Conservation (phyloP, 2,113 vertebrate species). For the Anoplopoma fimbria region DNA sequence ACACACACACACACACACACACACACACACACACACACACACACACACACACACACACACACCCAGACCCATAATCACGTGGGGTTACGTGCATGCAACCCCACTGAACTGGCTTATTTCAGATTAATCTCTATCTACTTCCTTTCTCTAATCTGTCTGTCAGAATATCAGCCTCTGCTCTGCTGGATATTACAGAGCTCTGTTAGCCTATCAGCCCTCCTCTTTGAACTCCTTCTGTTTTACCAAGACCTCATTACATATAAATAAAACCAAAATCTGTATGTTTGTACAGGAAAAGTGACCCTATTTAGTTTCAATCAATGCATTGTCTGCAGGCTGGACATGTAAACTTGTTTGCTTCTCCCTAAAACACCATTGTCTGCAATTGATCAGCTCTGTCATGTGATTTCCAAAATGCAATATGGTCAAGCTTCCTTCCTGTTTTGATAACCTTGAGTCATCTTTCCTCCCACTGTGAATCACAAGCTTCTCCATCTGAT, state of each 20-base stretch:
- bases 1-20: background rate
- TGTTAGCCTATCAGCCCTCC: background rate
- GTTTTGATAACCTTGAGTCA: background rate
- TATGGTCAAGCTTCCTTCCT: background rate
- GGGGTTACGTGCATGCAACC: conserved; percentile 2
- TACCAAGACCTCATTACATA: background rate
- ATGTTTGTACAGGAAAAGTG: background rate
- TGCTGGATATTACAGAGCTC: background rate
- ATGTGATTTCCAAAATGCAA: background rate
- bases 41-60: background rate
- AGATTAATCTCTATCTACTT: conserved; percentile 61
- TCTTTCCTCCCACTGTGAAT: background rate
- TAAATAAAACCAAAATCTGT: background rate
- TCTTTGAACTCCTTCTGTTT: background rate
- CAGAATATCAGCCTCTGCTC: conserved; percentile 18
- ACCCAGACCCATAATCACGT: background rate
- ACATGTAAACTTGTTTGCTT: background rate
- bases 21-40: background rate
- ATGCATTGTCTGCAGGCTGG: background rate
- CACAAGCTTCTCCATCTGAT: background rate
- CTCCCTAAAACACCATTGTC: background rate
- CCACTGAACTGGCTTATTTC: conserved; percentile 60
- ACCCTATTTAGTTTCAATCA: background rate
- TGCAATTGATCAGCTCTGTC: background rate
- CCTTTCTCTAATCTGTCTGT: conserved; percentile 56